These are phyloP conservation scores for Nycticebus coucang DNA, from an alignment of 2,113 vertebrate genomes.

Conservation along the genomic window DNA sequence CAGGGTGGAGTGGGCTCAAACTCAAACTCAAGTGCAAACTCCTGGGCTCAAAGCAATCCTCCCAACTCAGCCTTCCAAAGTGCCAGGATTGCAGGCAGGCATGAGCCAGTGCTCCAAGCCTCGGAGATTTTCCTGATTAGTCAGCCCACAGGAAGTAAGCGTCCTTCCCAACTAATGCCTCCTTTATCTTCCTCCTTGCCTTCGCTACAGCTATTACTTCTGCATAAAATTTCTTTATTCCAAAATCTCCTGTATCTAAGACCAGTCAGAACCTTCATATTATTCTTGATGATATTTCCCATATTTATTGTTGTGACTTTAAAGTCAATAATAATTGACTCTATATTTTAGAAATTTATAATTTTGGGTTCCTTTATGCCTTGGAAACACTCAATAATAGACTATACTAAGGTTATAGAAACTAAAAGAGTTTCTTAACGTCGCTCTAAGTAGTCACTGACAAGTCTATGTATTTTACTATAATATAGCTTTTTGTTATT, in stretches of 20 bases:
- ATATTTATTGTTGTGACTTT: neutral
- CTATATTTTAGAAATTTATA: neutral
- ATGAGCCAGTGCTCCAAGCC: no score
- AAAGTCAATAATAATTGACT: neutral
- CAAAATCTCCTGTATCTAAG: neutral
- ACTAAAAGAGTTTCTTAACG: neutral
- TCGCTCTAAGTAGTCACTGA: neutral
- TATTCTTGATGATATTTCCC: neutral
- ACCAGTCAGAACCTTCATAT: neutral
- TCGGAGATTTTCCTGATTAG: neutral
- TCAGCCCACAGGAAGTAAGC: neutral
- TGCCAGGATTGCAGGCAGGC: no score
- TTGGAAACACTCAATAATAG: neutral
- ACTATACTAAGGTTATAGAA: neutral
- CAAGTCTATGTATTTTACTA: neutral
- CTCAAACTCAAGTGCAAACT: no score
- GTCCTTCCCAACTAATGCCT: neutral
- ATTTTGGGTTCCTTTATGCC: neutral
- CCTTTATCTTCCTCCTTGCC: neutral
- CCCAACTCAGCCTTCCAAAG: no score
- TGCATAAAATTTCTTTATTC: neutral
- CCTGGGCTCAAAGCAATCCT: no score
- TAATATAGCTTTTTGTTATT: neutral
- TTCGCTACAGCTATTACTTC: neutral
- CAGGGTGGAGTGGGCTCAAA: no score